Evolutionary conservation across 37 sponge, comb jelly and placozoan genomes (phyloP).

Genomic region (Chondrosia reniformis): DNA sequence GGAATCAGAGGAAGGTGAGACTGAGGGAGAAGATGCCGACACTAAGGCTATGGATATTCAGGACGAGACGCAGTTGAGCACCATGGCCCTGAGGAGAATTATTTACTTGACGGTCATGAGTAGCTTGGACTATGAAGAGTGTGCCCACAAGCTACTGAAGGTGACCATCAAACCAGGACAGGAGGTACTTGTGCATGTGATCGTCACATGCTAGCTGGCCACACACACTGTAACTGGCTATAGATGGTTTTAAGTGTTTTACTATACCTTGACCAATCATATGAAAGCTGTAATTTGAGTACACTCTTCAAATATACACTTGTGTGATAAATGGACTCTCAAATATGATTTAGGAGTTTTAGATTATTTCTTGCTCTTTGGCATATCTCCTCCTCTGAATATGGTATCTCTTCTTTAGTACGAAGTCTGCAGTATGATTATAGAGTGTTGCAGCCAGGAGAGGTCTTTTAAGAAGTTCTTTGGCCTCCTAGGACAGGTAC

Average conservation of each 20-base stretch:
- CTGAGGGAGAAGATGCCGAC: conserved; percentile 53
- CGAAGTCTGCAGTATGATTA: conserved; percentile 76
- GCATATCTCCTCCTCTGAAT: too few relatives aligned
- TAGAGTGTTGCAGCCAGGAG: conserved; percentile 92
- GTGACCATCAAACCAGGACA: conserved; percentile 71
- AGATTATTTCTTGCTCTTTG: too few relatives aligned
- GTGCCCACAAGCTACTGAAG: conserved; percentile 93
- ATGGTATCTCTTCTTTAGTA: conserved; percentile 31
- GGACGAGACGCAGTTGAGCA: conserved; percentile 77
- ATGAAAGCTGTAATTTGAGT: too few relatives aligned
- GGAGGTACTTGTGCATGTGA: conserved; percentile 53
- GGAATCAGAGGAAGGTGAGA: conserved; percentile 23
- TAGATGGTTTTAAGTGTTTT: too few relatives aligned
- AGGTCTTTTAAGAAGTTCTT: conserved; percentile 83
- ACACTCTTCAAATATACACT: too few relatives aligned
- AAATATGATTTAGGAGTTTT: too few relatives aligned
- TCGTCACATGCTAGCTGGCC: neutral
- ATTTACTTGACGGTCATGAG: conserved; percentile 95
- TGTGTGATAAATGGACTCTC: too few relatives aligned
- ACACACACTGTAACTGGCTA: too few relatives aligned
- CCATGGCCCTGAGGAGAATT: conserved; percentile 68
- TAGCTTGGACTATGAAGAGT: conserved; percentile 95
- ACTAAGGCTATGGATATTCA: conserved; percentile 59
- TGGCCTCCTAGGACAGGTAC: conserved; percentile 80
- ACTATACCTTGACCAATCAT: too few relatives aligned